These are phyloP conservation scores for Cylindroiulus punctatus DNA, from an alignment of 2,888 invertebrate species.

Conservation along the genomic window DNA sequence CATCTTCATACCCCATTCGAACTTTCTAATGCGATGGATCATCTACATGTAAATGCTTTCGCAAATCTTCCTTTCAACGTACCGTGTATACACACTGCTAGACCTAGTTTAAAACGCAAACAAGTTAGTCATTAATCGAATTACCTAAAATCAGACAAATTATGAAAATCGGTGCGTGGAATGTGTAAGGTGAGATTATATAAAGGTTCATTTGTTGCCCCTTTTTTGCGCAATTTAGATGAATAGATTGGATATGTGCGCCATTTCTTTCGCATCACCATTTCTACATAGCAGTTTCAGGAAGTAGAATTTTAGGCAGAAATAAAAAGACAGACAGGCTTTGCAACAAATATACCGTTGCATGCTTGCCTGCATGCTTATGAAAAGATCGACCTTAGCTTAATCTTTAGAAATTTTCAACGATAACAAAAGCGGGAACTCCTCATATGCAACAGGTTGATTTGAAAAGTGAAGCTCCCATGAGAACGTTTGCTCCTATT, in stretches of 20 bases:
- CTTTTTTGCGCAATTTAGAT: not conserved
- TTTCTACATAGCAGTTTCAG: not conserved
- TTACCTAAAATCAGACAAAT: conserved; percentile 2
- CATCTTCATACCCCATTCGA: not conserved
- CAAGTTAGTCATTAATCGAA: conserved; percentile 10
- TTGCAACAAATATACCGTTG: not conserved
- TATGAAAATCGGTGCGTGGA: conserved; percentile 16
- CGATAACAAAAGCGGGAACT: conserved; percentile 17
- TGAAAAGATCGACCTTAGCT: conserved; percentile 37
- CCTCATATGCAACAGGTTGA: conserved; percentile 14
- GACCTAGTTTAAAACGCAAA: not conserved
- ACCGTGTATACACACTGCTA: not conserved
- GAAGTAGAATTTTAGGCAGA: not conserved
- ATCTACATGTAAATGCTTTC: not conserved
- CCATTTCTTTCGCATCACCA: not conserved
- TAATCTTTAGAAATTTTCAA: not conserved
- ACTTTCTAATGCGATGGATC: not conserved
- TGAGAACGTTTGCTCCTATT: conserved; percentile 36
- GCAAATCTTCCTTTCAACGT: not conserved
- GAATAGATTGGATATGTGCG: not conserved
- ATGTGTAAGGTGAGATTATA: conserved; percentile 3
- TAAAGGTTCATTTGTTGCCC: conserved; percentile 14
- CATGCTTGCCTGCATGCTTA: conserved; percentile 27
- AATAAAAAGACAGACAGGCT: not conserved
- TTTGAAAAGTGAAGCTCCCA: conserved; percentile 43